Percentiles rank a stretch among this genome's conserved stretches.
Evolutionary conservation across 1,140 invertebrate genomes (phyloP).

Genomic region (Trissolcus basalis): DNA sequence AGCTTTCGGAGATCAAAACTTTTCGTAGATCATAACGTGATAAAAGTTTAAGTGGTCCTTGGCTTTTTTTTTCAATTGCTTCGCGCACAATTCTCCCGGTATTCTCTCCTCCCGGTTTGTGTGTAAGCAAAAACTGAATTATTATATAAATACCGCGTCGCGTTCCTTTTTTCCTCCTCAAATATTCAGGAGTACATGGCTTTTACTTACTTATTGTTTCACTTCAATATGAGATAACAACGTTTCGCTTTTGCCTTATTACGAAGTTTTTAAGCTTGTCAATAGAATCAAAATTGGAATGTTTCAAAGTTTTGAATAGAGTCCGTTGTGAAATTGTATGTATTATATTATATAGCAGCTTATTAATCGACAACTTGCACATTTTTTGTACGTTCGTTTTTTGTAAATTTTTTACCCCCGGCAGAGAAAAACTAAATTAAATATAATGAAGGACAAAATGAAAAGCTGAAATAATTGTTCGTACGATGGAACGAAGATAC

Average conservation of each 20-base stretch:
- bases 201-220: slow-evolving; percentile 20
- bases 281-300: slow-evolving; percentile 14
- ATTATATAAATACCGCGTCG: slow-evolving; percentile 29
- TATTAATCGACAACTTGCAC: too few species aligned
- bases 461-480: too few species aligned
- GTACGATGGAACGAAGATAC: too few species aligned
- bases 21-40: slow-evolving; percentile 44
- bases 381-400: too few species aligned
- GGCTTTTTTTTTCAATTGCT: slow-evolving; percentile 30
- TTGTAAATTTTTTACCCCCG: too few species aligned
- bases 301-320: not conserved
- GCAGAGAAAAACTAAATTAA: too few species aligned
- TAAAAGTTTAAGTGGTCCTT: slow-evolving; percentile 55
- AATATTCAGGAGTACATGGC: not conserved
- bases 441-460: too few species aligned
- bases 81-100: too few species aligned
- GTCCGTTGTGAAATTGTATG: too few species aligned
- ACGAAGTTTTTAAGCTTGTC: slow-evolving; percentile 41
- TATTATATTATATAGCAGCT: too few species aligned
- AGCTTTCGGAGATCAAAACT: slow-evolving; percentile 21
- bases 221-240: slow-evolving; percentile 38
- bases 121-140: slow-evolving; percentile 29
- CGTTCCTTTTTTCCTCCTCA: slow-evolving; percentile 21
- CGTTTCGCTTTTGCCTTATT: slow-evolving; percentile 48
- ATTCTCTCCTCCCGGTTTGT: slow-evolving; percentile 4